These are phyloP conservation scores for Latrodectus elegans DNA, from an alignment of 2,888 invertebrate species.

Conservation along the genomic window DNA sequence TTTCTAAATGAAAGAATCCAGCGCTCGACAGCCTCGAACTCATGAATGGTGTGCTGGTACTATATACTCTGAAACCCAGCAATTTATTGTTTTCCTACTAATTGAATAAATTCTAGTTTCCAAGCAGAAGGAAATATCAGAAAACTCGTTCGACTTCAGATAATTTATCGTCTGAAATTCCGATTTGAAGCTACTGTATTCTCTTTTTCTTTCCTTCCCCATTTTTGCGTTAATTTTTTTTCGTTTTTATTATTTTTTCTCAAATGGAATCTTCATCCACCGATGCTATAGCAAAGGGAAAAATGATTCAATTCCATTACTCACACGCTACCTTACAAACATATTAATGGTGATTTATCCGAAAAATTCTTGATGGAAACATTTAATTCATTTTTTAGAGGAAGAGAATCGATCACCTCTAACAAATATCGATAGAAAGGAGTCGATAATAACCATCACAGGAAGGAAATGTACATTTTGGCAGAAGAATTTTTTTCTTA, in stretches of 20 bases:
- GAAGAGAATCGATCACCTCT: conserved; percentile 15
- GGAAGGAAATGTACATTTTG: background rate
- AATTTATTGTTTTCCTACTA: conserved; percentile 53
- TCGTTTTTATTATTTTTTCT: background rate
- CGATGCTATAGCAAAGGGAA: conserved; percentile 13
- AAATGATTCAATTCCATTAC: conserved; percentile 54
- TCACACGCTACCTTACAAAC: conserved; percentile 23
- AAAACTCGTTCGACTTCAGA: conserved; percentile 33
- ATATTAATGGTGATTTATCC: conserved; percentile 64
- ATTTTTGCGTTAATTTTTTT: conserved; percentile 4
- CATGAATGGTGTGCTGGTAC: background rate
- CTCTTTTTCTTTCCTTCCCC: conserved; percentile 1
- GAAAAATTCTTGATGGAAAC: conserved; percentile 50
- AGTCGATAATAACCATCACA: background rate
- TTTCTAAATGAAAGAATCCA: conserved; percentile 35
- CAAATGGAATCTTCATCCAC: conserved; percentile 49
- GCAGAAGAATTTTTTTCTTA: too few relatives aligned
- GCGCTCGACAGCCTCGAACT: conserved; percentile 6
- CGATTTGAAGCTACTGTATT: conserved; percentile 26
- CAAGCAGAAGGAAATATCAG: conserved; percentile 32
- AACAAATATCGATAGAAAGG: background rate
- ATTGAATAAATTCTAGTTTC: conserved; percentile 50
- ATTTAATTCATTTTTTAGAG: conserved; percentile 36
- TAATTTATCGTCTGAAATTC: conserved; percentile 57
- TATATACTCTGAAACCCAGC: conserved; percentile 11